Percentiles rank a stretch among this genome's conserved stretches.
Conservation (phyloP, 2,888 invertebrate species). For the Dromius quadrimaculatus region DNA sequence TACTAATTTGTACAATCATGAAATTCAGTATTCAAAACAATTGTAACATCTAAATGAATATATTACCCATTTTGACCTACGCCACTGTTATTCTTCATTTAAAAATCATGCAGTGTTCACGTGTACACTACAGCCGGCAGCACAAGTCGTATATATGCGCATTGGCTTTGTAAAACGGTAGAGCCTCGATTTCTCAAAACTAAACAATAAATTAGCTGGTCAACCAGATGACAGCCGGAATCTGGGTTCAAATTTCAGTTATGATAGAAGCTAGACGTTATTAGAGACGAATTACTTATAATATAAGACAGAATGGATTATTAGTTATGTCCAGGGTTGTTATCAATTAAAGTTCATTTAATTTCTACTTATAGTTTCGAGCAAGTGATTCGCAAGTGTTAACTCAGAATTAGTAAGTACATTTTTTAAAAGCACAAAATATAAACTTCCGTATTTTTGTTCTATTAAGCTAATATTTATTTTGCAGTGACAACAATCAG, state of each 20-base stretch:
- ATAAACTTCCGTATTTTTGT: slow-evolving; percentile 1
- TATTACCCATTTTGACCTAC: slow-evolving; percentile 4
- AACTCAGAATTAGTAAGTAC: too few species aligned
- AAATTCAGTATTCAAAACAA: too few species aligned
- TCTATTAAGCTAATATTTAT: neutral
- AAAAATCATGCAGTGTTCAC: slow-evolving; percentile 14
- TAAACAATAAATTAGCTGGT: neutral
- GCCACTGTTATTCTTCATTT: slow-evolving; percentile 23
- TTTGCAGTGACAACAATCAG: slow-evolving; percentile 35
- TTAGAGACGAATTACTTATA: neutral
- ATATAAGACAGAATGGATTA: slow-evolving; percentile 1
- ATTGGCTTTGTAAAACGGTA: too few species aligned
- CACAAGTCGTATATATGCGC: neutral
- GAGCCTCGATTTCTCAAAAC: too few species aligned
- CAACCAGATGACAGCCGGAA: slow-evolving; percentile 15
- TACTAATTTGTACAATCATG: too few species aligned
- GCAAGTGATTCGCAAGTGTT: slow-evolving; percentile 22
- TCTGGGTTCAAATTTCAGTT: slow-evolving; percentile 20
- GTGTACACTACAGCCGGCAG: slow-evolving; percentile 18
- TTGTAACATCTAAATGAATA: too few species aligned
- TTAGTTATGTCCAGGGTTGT: slow-evolving; percentile 33
- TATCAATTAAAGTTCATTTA: slow-evolving; percentile 36
- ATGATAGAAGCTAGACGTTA: neutral
- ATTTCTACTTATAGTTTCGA: slow-evolving; percentile 33
- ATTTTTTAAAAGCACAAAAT: neutral